Percentiles rank a stretch among this genome's conserved stretches.
Evolutionary conservation across 2,113 vertebrate genomes (phyloP).

Genomic region (Hydropotes inermis): DNA sequence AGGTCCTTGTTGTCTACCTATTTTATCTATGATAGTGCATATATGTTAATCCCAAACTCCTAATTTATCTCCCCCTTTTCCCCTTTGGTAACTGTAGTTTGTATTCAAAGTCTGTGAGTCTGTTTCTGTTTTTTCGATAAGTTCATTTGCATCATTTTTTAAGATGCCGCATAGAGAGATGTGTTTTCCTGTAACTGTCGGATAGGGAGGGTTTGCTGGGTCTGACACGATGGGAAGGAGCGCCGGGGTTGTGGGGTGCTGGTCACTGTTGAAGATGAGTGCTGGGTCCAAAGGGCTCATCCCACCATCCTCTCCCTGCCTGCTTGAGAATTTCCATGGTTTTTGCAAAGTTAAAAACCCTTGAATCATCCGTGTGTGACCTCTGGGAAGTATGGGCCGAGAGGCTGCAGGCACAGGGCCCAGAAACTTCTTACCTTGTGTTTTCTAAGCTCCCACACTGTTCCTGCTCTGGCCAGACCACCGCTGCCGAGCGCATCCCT

Average conservation of each 20-base stretch:
- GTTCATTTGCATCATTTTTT: neutral
- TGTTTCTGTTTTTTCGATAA: neutral
- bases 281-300: neutral
- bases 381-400: neutral
- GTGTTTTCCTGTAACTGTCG: neutral
- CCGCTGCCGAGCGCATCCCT: accelerated
- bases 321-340: neutral
- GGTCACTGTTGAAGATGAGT: neutral
- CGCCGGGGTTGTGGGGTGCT: accelerated
- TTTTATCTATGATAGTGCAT: accelerated
- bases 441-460: neutral
- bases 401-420: neutral
- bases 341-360: neutral
- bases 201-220: neutral
- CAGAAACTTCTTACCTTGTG: neutral
- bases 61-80: neutral
- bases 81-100: neutral
- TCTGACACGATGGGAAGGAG: accelerated
- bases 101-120: neutral
- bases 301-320: neutral
- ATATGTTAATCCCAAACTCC: neutral
- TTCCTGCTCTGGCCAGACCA: neutral
- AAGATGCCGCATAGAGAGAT: neutral
- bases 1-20: neutral
- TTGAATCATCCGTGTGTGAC: neutral